Conservation (phyloP, 2,797 vertebrate species). For the Eulemur albifrons region DNA sequence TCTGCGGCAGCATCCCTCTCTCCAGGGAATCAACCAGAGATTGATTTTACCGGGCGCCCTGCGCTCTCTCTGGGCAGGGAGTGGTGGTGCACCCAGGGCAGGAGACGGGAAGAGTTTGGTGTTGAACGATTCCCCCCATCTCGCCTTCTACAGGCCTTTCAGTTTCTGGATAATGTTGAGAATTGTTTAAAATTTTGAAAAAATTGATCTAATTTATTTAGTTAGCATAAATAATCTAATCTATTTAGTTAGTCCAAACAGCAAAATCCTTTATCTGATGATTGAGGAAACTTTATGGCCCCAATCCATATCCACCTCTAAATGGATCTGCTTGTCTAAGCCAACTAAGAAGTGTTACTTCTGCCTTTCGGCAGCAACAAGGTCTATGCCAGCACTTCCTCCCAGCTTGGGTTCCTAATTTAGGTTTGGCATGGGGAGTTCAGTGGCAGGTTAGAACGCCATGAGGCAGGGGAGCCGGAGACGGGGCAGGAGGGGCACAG, state of each 20-base stretch:
- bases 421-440: too few relatives aligned
- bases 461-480: neutral
- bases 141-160: neutral
- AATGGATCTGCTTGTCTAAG: neutral
- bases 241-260: neutral
- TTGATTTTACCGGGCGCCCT: too few relatives aligned
- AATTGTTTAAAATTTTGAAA: neutral
- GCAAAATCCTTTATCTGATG: neutral
- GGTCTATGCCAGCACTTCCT: neutral
- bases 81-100: rapidly evolving
- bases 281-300: neutral
- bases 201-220: neutral
- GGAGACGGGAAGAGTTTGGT: neutral
- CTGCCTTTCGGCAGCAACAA: neutral
- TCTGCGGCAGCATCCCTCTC: neutral
- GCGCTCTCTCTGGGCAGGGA: too few relatives aligned
- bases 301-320: neutral
- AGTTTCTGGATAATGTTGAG: neutral
- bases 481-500: neutral
- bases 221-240: neutral
- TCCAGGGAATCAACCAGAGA: neutral
- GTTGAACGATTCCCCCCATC: neutral
- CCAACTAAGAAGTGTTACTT: neutral
- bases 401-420: neutral
- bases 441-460: neutral